Evolutionary conservation across 2,113 vertebrate species (phyloP).

Genomic region (Lasiurus borealis): DNA sequence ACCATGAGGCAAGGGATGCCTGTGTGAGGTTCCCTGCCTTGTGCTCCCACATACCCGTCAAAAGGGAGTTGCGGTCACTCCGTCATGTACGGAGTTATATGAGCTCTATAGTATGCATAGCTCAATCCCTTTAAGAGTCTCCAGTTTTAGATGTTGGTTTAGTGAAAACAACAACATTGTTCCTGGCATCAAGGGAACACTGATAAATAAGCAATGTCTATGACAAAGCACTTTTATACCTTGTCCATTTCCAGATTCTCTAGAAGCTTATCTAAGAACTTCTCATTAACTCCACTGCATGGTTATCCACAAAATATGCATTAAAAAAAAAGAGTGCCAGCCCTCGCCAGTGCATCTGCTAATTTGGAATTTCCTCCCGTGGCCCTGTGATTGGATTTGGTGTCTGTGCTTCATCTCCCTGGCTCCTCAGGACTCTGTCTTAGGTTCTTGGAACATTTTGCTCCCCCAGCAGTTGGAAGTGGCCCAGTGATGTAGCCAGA

Average conservation of each 20-base stretch:
- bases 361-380: not conserved
- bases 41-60: not conserved
- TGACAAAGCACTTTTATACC: not conserved
- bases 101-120: not conserved
- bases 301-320: no score
- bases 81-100: not conserved
- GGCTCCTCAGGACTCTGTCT: not conserved
- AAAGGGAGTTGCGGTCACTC: not conserved
- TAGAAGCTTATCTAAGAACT: not conserved
- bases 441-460: conserved; percentile 11
- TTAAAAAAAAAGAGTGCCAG: no score
- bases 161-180: not conserved
- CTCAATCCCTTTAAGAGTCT: not conserved
- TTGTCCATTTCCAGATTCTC: not conserved
- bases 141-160: not conserved
- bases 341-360: no score
- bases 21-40: not conserved
- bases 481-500: conserved; percentile 73
- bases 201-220: not conserved
- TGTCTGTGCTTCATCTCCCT: conserved; percentile 28
- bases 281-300: not conserved
- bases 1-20: not conserved
- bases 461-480: conserved; percentile 55
- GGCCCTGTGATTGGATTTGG: not conserved
- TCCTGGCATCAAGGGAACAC: not conserved